These are phyloP conservation scores for Vidua chalybeata DNA, from an alignment of 2,113 vertebrate species.

Conservation along the genomic window DNA sequence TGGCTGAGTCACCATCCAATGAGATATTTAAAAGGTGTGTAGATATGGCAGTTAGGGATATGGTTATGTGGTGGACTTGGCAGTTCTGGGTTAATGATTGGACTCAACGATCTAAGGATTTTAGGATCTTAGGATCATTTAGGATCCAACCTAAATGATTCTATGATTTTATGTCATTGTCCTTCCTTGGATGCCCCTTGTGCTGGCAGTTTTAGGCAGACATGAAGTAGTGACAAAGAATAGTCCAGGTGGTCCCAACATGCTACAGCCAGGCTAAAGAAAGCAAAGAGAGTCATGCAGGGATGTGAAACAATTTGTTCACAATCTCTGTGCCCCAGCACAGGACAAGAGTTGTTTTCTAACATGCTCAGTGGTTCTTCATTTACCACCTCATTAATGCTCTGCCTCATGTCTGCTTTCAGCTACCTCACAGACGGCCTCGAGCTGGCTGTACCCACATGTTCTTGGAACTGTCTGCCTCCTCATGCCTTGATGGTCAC, in stretches of 20 bases:
- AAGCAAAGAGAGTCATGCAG: neutral
- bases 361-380: neutral
- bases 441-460: neutral
- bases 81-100: neutral
- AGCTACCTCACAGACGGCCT: neutral
- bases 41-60: neutral
- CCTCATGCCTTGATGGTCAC: neutral
- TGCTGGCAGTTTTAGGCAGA: neutral
- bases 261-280: neutral
- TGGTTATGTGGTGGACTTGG: neutral
- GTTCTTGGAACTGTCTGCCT: neutral
- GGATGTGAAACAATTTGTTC: neutral
- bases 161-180: neutral
- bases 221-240: neutral
- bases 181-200: neutral
- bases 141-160: neutral
- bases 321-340: neutral
- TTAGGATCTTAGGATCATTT: neutral
- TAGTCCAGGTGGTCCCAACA: neutral
- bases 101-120: neutral
- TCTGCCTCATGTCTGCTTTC: neutral
- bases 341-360: neutral
- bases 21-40: neutral
- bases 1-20: neutral
- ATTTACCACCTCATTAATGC: neutral